Percentiles rank a stretch among this genome's conserved stretches.
Evolutionary conservation across 2,888 invertebrate genomes (phyloP).

Genomic region (Athripsodes cinereus): DNA sequence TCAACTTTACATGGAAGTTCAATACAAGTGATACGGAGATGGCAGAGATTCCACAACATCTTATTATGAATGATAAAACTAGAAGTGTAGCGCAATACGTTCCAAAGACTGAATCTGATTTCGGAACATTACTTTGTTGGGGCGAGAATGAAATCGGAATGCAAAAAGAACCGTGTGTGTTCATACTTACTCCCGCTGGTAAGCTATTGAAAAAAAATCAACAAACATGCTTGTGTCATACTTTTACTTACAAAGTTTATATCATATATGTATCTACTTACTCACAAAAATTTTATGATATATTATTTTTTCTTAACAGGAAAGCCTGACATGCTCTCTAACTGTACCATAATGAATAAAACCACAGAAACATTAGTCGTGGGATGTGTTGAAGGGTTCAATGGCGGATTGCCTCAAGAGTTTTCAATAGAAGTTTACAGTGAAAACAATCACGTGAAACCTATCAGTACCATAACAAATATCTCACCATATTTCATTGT

Average conservation of each 20-base stretch:
- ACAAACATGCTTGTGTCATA: not conserved
- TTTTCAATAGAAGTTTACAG: slow-evolving; percentile 68
- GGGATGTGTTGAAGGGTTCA: slow-evolving; percentile 69
- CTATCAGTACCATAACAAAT: slow-evolving; percentile 53
- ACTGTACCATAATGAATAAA: slow-evolving; percentile 69
- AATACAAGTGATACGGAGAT: slow-evolving; percentile 64
- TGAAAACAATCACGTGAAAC: slow-evolving; percentile 37
- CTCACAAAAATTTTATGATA: not conserved
- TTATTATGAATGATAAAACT: slow-evolving; percentile 54
- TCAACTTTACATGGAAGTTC: slow-evolving; percentile 68
- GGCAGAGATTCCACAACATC: slow-evolving; percentile 59
- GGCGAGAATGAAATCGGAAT: slow-evolving; percentile 66
- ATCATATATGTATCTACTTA: no score
- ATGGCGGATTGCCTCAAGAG: slow-evolving; percentile 67
- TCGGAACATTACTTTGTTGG: slow-evolving; percentile 69
- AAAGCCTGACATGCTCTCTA: slow-evolving; percentile 65
- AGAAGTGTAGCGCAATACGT: slow-evolving; percentile 63
- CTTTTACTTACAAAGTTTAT: no score
- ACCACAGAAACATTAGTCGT: slow-evolving; percentile 66
- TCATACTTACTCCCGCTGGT: slow-evolving; percentile 70
- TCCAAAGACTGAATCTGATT: slow-evolving; percentile 65
- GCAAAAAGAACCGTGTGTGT: slow-evolving; percentile 68
- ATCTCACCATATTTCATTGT: slow-evolving; percentile 59
- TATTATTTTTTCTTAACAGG: slow-evolving; percentile 41
- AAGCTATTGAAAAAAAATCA: slow-evolving; percentile 27